Percentiles rank a stretch among this genome's conserved stretches.
phyloP scores from a whole-genome alignment of 2,888 invertebrate genomes.

The Pasiphila rectangulata region DNA sequence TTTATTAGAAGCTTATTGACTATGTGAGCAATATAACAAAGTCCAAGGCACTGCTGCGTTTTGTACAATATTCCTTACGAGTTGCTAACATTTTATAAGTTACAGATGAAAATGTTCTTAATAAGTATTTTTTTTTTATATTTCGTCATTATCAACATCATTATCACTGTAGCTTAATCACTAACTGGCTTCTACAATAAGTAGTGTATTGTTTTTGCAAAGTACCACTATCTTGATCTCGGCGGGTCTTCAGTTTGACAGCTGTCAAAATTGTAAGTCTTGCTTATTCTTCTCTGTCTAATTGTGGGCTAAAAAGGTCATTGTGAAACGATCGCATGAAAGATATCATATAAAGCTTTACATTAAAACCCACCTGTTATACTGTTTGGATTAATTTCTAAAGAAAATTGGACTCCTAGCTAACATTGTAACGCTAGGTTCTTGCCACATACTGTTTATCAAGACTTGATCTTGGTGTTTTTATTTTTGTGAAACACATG shows the following conservation, averaged over 20 bases:
- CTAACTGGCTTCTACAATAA: too few relatives aligned
- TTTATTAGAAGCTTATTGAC: background rate
- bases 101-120: too few relatives aligned
- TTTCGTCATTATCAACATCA: background rate
- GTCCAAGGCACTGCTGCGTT: too few relatives aligned
- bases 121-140: background rate
- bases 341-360: background rate
- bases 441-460: too few relatives aligned
- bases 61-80: too few relatives aligned
- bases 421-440: too few relatives aligned
- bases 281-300: conserved; percentile 33
- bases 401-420: too few relatives aligned
- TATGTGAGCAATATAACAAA: too few relatives aligned
- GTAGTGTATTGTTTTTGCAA: conserved; percentile 26
- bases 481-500: too few relatives aligned
- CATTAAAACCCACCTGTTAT: background rate
- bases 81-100: too few relatives aligned
- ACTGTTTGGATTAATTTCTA: background rate
- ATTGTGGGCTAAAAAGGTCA: conserved; percentile 28
- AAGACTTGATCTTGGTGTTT: too few relatives aligned
- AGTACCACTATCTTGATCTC: conserved; percentile 29
- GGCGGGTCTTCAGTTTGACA: conserved; percentile 20
- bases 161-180: background rate
- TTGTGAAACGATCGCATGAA: background rate
- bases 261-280: conserved; percentile 31